Conservation (phyloP, 2,113 vertebrate genomes). For the Megaleporinus macrocephalus region DNA sequence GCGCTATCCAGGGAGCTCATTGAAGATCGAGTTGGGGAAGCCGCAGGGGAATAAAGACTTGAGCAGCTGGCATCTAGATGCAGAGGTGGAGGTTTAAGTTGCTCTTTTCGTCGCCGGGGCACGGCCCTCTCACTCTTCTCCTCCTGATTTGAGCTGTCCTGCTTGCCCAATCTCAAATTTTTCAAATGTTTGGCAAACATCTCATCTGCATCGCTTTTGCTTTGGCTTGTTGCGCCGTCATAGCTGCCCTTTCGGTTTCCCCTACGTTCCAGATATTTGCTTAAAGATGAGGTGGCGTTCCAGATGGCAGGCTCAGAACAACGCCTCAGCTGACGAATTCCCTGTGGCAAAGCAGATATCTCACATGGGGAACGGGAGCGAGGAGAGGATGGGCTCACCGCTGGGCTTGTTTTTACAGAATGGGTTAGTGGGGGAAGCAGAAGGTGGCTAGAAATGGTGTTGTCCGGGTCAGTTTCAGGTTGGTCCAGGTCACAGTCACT, state of each 20-base stretch:
- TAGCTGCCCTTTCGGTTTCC: constrained; percentile 77
- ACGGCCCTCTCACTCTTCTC: constrained; percentile 63
- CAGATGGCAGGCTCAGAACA: constrained; percentile 85
- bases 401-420: constrained; percentile 55
- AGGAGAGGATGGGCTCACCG: constrained; percentile 48
- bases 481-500: constrained; percentile 85
- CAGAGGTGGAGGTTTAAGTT: constrained; percentile 64
- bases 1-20: constrained; percentile 85
- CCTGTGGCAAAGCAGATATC: constrained; percentile 61
- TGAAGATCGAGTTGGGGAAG: constrained; percentile 82
- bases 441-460: constrained; percentile 28
- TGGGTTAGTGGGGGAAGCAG: constrained; percentile 49
- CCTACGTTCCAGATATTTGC: constrained; percentile 43
- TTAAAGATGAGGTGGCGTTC: constrained; percentile 61
- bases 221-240: constrained; percentile 68
- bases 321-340: constrained; percentile 72
- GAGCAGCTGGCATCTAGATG: constrained; percentile 81
- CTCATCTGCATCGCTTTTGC: constrained; percentile 50
- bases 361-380: background rate
- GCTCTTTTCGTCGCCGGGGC: constrained; percentile 66
- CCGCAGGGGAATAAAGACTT: constrained; percentile 82
- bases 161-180: constrained; percentile 75
- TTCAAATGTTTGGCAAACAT: constrained; percentile 70
- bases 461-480: constrained; percentile 75
- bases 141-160: constrained; percentile 68